Evolutionary conservation across 1,140 invertebrate species (phyloP), one percentile per base, ranked within the genome.

Genomic region (Fopius arisanus): DNA sequence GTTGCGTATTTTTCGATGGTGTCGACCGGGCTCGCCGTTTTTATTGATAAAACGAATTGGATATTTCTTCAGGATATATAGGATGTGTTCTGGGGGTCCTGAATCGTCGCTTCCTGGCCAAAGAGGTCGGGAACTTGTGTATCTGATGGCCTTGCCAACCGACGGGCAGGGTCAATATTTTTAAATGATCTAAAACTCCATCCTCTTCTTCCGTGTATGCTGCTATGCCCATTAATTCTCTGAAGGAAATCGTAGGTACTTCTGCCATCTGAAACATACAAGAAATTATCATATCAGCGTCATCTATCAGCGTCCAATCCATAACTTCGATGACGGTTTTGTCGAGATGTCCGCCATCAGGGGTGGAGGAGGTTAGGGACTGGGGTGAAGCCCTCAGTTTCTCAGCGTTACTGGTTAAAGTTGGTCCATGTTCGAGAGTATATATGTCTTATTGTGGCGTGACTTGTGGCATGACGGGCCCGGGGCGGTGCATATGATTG

Each of bases 1-100:
- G 74, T 66, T 1, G 7, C 29, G 21, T 41, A 75, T 59, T 67
- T 59, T 41, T 16, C 26, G n/a, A 66, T 26, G 48, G 37, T 62
- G 51, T 69, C 19, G 14, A 12, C 21, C 31, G 48, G 62, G n/a
- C 4, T 43, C n/a, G 41, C 4, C 3, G 41, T 3, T 43, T 43
- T 43, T 43, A n/a, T 43, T 43, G 9, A 43, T 10, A 12, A 43
- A 43, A 3, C 4, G 10, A 14, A 43, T 43, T 43, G 10, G 3
- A 16, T 43, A 43, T 14, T 12, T 12, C 5, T 43, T 16, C 14
- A 43, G 14, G 9, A 43, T 14, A 16, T 16, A 6, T 16, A 43
- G 41, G n/a, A 43, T 43, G n/a, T 43, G 41, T 14, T 43, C 14
- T 43, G 41, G 41, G 41, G 41, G 4, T 43, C 41, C 41, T 43